Conservation (phyloP, 2,113 vertebrate genomes). For the Misgurnus anguillicaudatus region DNA sequence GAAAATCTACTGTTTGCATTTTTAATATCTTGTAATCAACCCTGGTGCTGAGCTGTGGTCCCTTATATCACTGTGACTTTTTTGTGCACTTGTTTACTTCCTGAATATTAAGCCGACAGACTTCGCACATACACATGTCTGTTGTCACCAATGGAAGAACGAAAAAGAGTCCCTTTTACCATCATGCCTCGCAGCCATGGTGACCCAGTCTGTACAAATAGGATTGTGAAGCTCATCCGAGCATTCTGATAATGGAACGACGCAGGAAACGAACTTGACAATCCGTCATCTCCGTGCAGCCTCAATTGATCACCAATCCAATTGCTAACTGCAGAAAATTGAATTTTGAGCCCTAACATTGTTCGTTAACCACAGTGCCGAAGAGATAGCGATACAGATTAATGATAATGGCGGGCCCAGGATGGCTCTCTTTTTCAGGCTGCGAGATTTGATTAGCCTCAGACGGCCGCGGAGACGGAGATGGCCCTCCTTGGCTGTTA, state of each 20-base stretch:
- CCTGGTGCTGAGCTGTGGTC: not conserved
- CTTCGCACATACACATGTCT: not conserved
- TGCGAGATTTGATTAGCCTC: slow-evolving; percentile 77
- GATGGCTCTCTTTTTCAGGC: slow-evolving; percentile 74
- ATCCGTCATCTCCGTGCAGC: slow-evolving; percentile 72
- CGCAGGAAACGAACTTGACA: slow-evolving; percentile 63
- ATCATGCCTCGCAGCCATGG: slow-evolving; percentile 56
- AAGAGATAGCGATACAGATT: slow-evolving; percentile 79
- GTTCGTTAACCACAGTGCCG: slow-evolving; percentile 79
- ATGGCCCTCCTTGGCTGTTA: slow-evolving; percentile 70
- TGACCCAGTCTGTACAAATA: slow-evolving; percentile 67
- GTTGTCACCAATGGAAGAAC: slow-evolving; percentile 25
- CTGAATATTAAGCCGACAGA: not conserved
- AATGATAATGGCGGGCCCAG: slow-evolving; percentile 76
- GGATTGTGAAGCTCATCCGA: slow-evolving; percentile 71
- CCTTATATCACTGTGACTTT: slow-evolving; percentile 15
- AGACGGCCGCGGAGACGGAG: slow-evolving; percentile 72
- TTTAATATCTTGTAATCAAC: slow-evolving; percentile 29
- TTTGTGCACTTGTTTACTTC: not conserved
- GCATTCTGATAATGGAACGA: slow-evolving; percentile 72
- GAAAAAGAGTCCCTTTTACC: slow-evolving; percentile 42
- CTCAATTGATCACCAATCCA: slow-evolving; percentile 78
- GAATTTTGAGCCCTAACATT: slow-evolving; percentile 79
- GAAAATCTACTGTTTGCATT: slow-evolving; percentile 33
- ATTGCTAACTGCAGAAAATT: slow-evolving; percentile 79